Evolutionary conservation across 2,797 vertebrate genomes (phyloP), one percentile per base, ranked within the genome.

Genomic region (Tiaroga cobitis): DNA sequence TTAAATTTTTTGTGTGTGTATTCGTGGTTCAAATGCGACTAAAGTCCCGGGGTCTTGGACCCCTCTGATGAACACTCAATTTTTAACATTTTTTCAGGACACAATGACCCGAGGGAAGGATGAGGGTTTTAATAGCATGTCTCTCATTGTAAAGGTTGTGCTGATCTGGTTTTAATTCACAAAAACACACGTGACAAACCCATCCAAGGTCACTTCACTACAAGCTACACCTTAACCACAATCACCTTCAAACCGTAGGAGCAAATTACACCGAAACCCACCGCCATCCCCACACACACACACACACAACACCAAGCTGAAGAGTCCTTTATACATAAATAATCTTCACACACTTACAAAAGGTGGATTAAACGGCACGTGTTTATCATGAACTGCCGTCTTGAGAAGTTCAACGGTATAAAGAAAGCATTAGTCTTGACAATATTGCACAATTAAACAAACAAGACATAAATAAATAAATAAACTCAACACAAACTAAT

Each of bases 301-400:
- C 92, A 92, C 93, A 93, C 94, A 61, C 75, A 8, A 92, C 91
- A 92, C 92, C 75, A 92, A 85, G 51, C 92, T 93, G 92, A 89
- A 94, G 94, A 95, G 93, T 94, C 89, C 90, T 94, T 91, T 87
- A 92, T 94, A 92, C 86, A 96, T 95, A 96, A 96, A 97, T 96
- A 93, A 92, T 91, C 90, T 93, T 92, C 91, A 92, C 70, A 92
- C 70, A n/a, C 70, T 41, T 41, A 81, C 67, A 19, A 32, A 80
- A 46, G n/a, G 26, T 82, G 56, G 15, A 73, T 81, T 56, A 54
- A 15, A 70, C 3, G 67, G 1, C 56, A 29, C 43, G 11, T 8
- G 24, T 19, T 65, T 18, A 32, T 65, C 26, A n/a, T 49, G 39
- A 65, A 43, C 67, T 18, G 26, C 24, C 8, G 56, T 37, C 24